phyloP scores from a whole-genome alignment of 2,888 invertebrate species.

The Desoria tigrina region DNA sequence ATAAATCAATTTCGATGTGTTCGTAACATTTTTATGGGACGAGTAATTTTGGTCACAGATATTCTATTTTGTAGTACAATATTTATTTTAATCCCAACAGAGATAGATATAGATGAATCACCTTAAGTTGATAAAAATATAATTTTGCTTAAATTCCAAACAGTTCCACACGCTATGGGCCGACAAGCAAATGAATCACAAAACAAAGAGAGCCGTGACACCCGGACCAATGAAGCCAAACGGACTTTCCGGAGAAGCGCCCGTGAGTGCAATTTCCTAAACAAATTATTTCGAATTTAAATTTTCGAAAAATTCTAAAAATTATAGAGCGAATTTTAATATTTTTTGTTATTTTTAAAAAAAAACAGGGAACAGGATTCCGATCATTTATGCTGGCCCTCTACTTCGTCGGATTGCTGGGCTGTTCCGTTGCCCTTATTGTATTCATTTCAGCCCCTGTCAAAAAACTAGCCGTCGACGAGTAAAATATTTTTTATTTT shows the following conservation, averaged over 20 bases:
- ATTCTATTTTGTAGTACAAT: no score
- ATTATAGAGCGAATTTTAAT: no score
- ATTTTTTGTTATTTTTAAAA: no score
- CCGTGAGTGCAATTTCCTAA: constrained; percentile 39
- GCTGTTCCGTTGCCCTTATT: constrained; percentile 72
- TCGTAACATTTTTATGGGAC: no score
- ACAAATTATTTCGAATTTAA: constrained; percentile 24
- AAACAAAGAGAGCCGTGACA: constrained; percentile 41
- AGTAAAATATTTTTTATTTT: no score
- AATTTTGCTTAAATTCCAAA: no score
- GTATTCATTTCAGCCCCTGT: constrained; percentile 61
- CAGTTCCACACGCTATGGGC: constrained; percentile 52
- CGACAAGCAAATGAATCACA: constrained; percentile 47
- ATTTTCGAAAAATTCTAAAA: no score
- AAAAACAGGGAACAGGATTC: constrained; percentile 73
- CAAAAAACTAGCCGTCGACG: neutral
- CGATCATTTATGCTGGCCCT: constrained; percentile 76
- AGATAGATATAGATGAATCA: no score
- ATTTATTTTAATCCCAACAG: no score
- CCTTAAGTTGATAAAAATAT: no score
- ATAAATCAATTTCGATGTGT: no score
- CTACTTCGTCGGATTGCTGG: constrained; percentile 71
- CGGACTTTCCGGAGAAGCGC: constrained; percentile 47
- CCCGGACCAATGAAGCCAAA: constrained; percentile 52
- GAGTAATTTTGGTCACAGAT: no score